phyloP scores from a whole-genome alignment of 2,113 vertebrate genomes.

The Morone saxatilis region DNA sequence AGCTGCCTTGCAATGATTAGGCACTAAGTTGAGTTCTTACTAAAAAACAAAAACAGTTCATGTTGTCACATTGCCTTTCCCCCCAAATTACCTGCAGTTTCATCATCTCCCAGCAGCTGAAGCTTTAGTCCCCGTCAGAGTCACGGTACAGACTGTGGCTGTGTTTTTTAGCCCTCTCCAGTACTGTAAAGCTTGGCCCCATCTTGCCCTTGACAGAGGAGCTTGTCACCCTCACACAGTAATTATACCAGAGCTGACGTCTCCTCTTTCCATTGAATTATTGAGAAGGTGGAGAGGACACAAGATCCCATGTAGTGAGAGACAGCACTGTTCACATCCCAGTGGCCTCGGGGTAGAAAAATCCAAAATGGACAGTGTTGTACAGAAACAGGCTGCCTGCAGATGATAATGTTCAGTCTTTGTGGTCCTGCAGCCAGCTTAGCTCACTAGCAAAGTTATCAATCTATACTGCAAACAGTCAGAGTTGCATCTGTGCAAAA shows the following conservation, averaged over 20 bases:
- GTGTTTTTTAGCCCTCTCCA: conserved; percentile 46
- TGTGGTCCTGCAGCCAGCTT: conserved; percentile 4
- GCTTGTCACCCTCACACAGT: conserved; percentile 78
- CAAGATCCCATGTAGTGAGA: conserved; percentile 69
- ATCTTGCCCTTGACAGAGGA: conserved; percentile 78
- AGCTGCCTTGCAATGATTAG: conserved; percentile 19
- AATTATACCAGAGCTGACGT: conserved; percentile 79
- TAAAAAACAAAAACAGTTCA: conserved; percentile 38
- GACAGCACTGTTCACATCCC: conserved; percentile 41
- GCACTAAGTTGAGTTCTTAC: conserved; percentile 27
- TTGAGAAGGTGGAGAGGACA: conserved; percentile 76
- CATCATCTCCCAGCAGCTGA: conserved; percentile 56
- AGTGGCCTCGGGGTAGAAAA: conserved; percentile 51
- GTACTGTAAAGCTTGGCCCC: conserved; percentile 53
- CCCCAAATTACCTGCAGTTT: conserved; percentile 63
- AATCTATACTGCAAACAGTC: background rate
- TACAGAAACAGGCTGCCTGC: conserved; percentile 16
- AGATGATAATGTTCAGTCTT: conserved; percentile 25
- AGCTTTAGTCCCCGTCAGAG: conserved; percentile 37
- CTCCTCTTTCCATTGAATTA: conserved; percentile 81
- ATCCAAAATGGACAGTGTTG: conserved; percentile 50
- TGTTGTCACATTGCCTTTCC: conserved; percentile 22
- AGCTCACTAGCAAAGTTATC: background rate
- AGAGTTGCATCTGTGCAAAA: background rate
- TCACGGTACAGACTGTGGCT: conserved; percentile 17